Base-by-base conservation (phyloP, 2,888 invertebrate genomes). In the Drosophila gaucha region DNA sequence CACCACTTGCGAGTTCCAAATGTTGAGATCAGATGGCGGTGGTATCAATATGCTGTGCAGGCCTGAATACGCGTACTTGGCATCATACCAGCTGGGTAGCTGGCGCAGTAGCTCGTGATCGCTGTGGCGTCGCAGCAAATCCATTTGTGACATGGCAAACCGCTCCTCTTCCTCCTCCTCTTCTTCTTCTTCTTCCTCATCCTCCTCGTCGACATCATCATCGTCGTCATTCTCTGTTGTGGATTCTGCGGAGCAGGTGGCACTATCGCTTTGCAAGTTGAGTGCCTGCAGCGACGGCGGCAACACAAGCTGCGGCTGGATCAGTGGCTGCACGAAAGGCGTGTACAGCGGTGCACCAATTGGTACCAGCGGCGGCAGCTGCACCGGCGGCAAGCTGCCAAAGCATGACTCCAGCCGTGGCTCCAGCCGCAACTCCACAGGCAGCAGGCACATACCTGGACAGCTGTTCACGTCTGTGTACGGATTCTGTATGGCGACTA, bases 11-110 rank as follows among this genome's bases (percentile, higher is more conserved):
- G 89, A 89, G 62, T 90, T 88, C 92, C 92, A 92, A 9, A 92
- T 82, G 68, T 92, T 91, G 24, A 91, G 74, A 80, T 91, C 91
- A n/a, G 89, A 79, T 10, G 92, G 92, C 3, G 92, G 91, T 2
- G 91, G 91, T 70, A 90, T 89, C 14, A 92, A 86, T 44, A 92
- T 92, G 55, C 91, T 92, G 66, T 92, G 92, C 9, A 92, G 73
- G 0, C 92, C 92, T 0, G 92, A 91, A 62, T 92, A 92, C 1
- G 92, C 91, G 63, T 92, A 92, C 46, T 89, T 90, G 8, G 90
- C 91, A 51, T 92, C 92, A 63, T 92, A 91, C 92, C 92, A 92
- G 68, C 90, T 89, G 22, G 92, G 92, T 51, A 92, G 57, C 57
- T 89, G 89, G 4, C 75, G 78, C 31, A 89, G 44, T 12, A 89